These are phyloP conservation scores for Drosophila simulans DNA, from an alignment of 1,140 invertebrate genomes.

Conservation along the genomic window DNA sequence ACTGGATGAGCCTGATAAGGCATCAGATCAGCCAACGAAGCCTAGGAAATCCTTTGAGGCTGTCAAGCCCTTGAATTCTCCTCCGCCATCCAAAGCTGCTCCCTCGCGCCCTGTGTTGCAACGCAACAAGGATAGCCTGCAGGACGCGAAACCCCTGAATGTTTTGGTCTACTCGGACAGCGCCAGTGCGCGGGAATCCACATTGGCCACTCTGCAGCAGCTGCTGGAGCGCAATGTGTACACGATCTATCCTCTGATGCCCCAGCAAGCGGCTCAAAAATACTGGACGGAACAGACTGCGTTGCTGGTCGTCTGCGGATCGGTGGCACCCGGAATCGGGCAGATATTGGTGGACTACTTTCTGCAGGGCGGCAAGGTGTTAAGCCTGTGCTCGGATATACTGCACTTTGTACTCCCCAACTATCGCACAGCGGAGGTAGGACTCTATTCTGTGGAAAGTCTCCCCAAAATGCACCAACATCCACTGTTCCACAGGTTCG, in stretches of 20 bases:
- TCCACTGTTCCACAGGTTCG: slow-evolving; percentile 86
- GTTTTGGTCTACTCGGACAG: slow-evolving; percentile 93
- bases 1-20: neutral
- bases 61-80: slow-evolving; percentile 26
- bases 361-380: slow-evolving; percentile 89
- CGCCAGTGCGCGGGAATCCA: slow-evolving; percentile 88
- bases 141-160: slow-evolving; percentile 89
- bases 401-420: slow-evolving; percentile 91
- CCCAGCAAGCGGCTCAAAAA: slow-evolving; percentile 87
- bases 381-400: slow-evolving; percentile 93
- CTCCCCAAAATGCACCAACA: neutral
- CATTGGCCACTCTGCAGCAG: slow-evolving; percentile 88
- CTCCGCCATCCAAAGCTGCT: slow-evolving; percentile 19
- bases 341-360: slow-evolving; percentile 90
- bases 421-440: slow-evolving; percentile 92
- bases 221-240: slow-evolving; percentile 91
- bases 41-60: slow-evolving; percentile 52
- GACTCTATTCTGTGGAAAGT: neutral
- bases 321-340: slow-evolving; percentile 88
- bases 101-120: slow-evolving; percentile 55
- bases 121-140: slow-evolving; percentile 64
- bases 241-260: slow-evolving; percentile 89
- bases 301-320: slow-evolving; percentile 91
- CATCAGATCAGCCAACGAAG: slow-evolving; percentile 18
- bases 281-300: slow-evolving; percentile 90